Evolutionary conservation across 1,140 invertebrate genomes (phyloP), one percentile per base, ranked within the genome.

Genomic region (Epicauta chinensis): DNA sequence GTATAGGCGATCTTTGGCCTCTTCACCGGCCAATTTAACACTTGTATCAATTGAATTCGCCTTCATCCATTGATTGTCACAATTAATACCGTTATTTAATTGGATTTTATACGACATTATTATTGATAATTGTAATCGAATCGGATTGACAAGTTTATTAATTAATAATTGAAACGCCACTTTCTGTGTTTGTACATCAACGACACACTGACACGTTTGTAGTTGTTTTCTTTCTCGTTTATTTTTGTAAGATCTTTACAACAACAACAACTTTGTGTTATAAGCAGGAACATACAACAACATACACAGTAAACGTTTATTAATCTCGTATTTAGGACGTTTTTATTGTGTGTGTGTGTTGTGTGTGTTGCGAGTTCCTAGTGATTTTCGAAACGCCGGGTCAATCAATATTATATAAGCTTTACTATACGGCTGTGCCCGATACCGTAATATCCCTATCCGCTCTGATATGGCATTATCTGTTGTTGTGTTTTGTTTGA

Each of bases 1-100:
- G 73, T 91, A 91, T 43, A 89, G 76, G 55, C 82, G 79, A 60
- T 88, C 87, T 71, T 89, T 87, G 64, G 84, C 83, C 58, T 88
- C 83, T 60, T 89, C 85, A 42, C 83, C 83, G 13, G 83, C 83
- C 51, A 85, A 75, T 67, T 80, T 82, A 15, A 84, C 76, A 69
- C 79, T 77, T 67, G 79, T 78, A 60, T 80, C 74, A 51, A 80
- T 53, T 3, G 65, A 56, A 7, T 58, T 56, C 6, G 40, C 29
- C 48, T 63, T 62, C 16, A 57, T 59, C 67, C 66, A 67, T 42
- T 64, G 59, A 4, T 61, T 15, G 43, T 59, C 55, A 57, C 44
- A 52, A 51, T 67, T 71, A 30, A 71, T 52, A 48, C 67, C 66
- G 51, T 70, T 70, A 36, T 54, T 60, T 12, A 59, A 37, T 14